Base-by-base conservation (phyloP, 2,888 invertebrate genomes). In the Athripsodes cinereus region DNA sequence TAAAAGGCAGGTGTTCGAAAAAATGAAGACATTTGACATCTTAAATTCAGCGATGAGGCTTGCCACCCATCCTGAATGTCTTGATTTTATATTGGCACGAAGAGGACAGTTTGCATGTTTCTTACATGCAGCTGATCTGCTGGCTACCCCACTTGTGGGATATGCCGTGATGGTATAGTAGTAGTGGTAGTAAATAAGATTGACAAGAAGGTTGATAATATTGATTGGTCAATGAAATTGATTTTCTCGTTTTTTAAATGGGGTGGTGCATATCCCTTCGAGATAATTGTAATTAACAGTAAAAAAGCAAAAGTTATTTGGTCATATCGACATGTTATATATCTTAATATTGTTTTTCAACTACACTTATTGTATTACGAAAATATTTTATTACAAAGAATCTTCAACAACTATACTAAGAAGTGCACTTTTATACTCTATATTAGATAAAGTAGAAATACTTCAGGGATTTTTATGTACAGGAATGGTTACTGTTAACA, bases 301-400 rank as follows among this genome's bases (percentile, higher is more conserved):
- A 31, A 31, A 11, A 11, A 31, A 8, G 31, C 11, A 11, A 6
- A 31, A 8, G 31, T 11, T 6, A 8, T 31, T 31, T 31, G 6
- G 31, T 31, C 31, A 8, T 31, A 31, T 11, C 6, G 11, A 31
- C 31, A 8, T 31, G 8, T 8, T 11, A 31, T 8, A 6, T 8
- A n/a, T 13, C 1, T 2, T 1, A 20, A 13, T 3, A 18, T 1
- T 22, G 6, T 2, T 8, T 21, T 49, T 49, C 13, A 49, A 20
- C 21, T 1, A 2, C 11, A 10, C 2, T 19, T 48, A 21, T 20
- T 48, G 20, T 19, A 1, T 48, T 21, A 21, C 1, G 3, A 48
- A 21, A 57, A 52, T 51, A 46, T 57, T 57, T 57, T 57, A 51
- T 57, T 52, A 57, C 48, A 44, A n/a, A 46, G 47, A 47, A 22